Evolutionary conservation across 2,797 vertebrate species (phyloP).

Genomic region (Melanotaenia trifasciata): DNA sequence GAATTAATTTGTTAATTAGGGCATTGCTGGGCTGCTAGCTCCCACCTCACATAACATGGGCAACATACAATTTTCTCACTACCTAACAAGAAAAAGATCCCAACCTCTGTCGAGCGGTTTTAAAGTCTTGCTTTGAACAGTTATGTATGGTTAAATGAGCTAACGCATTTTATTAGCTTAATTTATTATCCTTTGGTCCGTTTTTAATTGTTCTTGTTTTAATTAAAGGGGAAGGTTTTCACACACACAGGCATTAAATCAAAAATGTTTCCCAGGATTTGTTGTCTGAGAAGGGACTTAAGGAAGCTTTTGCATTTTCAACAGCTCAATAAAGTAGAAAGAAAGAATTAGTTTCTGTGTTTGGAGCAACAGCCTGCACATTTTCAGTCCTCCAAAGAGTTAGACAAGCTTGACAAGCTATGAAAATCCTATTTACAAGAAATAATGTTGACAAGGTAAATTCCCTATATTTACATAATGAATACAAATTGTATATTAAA

Average conservation of each 20-base stretch:
- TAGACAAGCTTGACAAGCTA: too few species aligned
- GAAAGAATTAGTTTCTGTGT: background rate
- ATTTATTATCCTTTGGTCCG: background rate
- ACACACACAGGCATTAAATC: background rate
- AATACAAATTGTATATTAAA: conserved; percentile 5
- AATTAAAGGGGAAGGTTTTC: conserved; percentile 2
- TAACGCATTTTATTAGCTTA: conserved; percentile 6
- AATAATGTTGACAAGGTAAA: background rate
- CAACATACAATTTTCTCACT: background rate
- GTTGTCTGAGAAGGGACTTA: background rate
- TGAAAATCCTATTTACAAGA: background rate
- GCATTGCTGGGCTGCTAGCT: background rate
- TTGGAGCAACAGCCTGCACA: background rate
- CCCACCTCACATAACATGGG: background rate
- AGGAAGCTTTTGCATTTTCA: conserved; percentile 11
- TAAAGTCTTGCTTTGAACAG: background rate
- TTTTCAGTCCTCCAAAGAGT: background rate
- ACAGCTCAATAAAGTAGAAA: background rate
- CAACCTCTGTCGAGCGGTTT: background rate
- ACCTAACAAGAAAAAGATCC: conserved; percentile 4
- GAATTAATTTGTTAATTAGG: background rate
- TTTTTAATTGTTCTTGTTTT: conserved; percentile 3
- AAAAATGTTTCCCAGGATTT: background rate
- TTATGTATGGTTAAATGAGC: conserved; percentile 4
- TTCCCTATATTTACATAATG: background rate